Conservation (phyloP, 2,113 vertebrate species). For the Hippocampus zosterae region DNA sequence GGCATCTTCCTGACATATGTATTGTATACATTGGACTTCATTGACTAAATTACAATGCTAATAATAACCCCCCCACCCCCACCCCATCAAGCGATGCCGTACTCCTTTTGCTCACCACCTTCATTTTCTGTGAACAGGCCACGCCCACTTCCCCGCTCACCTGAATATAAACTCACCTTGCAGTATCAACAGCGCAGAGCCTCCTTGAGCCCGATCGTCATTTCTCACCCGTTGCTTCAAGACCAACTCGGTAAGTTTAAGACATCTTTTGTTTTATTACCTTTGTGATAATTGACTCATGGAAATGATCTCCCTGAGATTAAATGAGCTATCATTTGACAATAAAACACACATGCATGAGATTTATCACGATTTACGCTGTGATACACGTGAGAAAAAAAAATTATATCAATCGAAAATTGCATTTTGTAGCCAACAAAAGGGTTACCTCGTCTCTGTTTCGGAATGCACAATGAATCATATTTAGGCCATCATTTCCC, state of each 20-base stretch:
- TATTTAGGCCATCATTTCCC: constrained; percentile 60
- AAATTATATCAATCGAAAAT: not conserved
- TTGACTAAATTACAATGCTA: no score
- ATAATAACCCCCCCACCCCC: no score
- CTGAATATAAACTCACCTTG: constrained; percentile 62
- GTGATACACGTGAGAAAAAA: not conserved
- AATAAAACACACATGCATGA: not conserved
- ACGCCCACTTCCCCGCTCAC: constrained; percentile 50
- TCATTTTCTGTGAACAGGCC: not conserved
- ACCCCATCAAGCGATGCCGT: not conserved
- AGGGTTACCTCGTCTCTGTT: constrained; percentile 32
- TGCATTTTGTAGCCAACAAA: constrained; percentile 28
- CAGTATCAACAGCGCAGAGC: constrained; percentile 43
- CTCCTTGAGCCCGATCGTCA: constrained; percentile 17
- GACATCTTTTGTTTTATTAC: not conserved
- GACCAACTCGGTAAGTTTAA: constrained; percentile 37
- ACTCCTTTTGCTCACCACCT: not conserved
- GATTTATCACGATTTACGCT: not conserved
- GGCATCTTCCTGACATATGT: not conserved
- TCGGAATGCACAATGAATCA: constrained; percentile 46
- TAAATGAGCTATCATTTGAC: not conserved
- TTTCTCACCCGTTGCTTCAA: constrained; percentile 3
- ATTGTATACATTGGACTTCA: no score
- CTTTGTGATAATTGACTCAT: not conserved
- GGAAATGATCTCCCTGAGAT: not conserved